Conservation (phyloP, 2,888 invertebrate species). For the Ethmia dodecea region DNA sequence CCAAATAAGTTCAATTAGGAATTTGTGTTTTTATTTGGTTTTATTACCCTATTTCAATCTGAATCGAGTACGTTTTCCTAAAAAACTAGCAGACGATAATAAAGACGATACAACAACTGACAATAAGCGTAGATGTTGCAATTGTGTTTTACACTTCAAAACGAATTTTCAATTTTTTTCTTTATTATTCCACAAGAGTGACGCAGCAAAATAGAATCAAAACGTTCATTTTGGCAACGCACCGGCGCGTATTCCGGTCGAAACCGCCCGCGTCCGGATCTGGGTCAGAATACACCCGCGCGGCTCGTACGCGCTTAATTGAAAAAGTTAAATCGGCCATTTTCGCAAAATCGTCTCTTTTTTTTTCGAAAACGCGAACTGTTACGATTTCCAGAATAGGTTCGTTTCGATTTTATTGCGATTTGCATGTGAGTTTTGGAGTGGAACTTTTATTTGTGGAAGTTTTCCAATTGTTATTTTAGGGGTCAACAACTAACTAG, state of each 20-base stretch:
- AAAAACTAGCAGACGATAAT: too few relatives aligned
- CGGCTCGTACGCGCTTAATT: conserved; percentile 48
- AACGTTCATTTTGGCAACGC: conserved; percentile 50
- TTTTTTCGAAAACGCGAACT: conserved; percentile 27
- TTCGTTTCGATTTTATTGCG: conserved; percentile 16
- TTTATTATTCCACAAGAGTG: conserved; percentile 30
- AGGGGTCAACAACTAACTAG: too few relatives aligned
- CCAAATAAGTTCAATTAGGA: too few relatives aligned
- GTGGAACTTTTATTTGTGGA: too few relatives aligned
- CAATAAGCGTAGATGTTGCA: too few relatives aligned
- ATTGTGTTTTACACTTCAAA: too few relatives aligned
- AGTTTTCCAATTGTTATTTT: too few relatives aligned
- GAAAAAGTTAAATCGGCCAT: conserved; percentile 69
- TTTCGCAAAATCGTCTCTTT: conserved; percentile 49
- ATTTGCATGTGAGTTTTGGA: conserved; percentile 6
- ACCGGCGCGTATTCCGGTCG: conserved; percentile 30
- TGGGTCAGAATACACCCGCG: conserved; percentile 46
- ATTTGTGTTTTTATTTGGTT: too few relatives aligned
- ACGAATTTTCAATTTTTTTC: conserved; percentile 2
- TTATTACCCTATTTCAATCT: too few relatives aligned
- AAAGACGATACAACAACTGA: conserved; percentile 1
- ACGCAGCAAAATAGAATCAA: conserved; percentile 39
- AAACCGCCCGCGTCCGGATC: conserved; percentile 31
- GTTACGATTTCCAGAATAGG: conserved; percentile 27
- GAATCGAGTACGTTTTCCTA: too few relatives aligned